Evolutionary conservation across 1,140 invertebrate genomes (phyloP).

Genomic region (Phthorimaea operculella): DNA sequence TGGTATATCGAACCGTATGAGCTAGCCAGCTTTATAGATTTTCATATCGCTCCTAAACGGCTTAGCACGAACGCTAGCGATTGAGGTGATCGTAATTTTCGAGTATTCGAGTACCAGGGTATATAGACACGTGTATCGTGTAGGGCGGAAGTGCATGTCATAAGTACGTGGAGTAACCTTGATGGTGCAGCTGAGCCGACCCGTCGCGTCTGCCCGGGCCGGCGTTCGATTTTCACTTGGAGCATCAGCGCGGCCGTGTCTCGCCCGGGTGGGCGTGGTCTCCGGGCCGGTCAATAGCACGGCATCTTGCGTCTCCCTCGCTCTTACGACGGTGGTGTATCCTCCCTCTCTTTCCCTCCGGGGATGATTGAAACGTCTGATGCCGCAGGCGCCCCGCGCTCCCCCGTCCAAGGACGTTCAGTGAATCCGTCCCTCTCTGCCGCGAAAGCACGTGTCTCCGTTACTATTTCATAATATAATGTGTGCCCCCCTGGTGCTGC

Average conservation of each 20-base stretch:
- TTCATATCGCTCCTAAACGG: slow-evolving; percentile 9
- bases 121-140: not conserved
- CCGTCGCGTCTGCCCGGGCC: slow-evolving; percentile 57
- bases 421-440: slow-evolving; percentile 67
- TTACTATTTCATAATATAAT: slow-evolving; percentile 66
- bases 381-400: slow-evolving; percentile 63
- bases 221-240: slow-evolving; percentile 66
- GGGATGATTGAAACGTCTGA: slow-evolving; percentile 67
- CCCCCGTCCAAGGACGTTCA: slow-evolving; percentile 64
- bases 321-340: slow-evolving; percentile 18
- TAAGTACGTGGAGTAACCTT: slow-evolving; percentile 44
- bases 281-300: slow-evolving; percentile 65
- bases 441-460: slow-evolving; percentile 62
- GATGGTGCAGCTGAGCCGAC: slow-evolving; percentile 45
- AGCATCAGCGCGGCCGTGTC: slow-evolving; percentile 51
- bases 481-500: slow-evolving; percentile 58
- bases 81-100: not conserved
- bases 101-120: not conserved
- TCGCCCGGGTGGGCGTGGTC: slow-evolving; percentile 63
- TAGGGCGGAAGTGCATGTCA: slow-evolving; percentile 42
- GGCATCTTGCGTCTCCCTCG: slow-evolving; percentile 44
- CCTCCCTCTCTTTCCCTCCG: slow-evolving; percentile 39
- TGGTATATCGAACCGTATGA: slow-evolving; percentile 35
- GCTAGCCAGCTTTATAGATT: slow-evolving; percentile 33
- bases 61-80: not conserved